Evolutionary conservation across 1,140 invertebrate genomes (phyloP), one percentile per base, ranked within the genome.

Genomic region (Portunus trituberculatus): DNA sequence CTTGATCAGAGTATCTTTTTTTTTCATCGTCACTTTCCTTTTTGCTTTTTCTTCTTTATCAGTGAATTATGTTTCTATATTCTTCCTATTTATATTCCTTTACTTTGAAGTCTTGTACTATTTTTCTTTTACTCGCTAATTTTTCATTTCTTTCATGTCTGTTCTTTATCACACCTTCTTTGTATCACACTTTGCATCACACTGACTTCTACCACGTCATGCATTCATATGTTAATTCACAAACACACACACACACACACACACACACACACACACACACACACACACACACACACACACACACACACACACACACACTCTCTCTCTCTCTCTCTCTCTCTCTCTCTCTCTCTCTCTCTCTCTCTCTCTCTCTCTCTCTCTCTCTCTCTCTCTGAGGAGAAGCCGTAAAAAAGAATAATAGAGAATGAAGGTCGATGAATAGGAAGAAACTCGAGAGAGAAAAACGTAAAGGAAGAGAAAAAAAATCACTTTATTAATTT

Each of bases 301-400:
- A 28, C 20, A 39, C 29, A 10, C 32, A 67, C 46, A 6, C 32
- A 67, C 32, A 12, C n/a, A 16, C 67, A 39, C 31, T 76, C 25
- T 29, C 29, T 32, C 59, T 76, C n/a, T 82, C 91, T 76, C n/a
- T 88, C 46, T 46, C 86, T 88, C 52, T 59, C 52, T 59, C 52
- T 59, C 52, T 59, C 52, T 59, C 52, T 59, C 52, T 59, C 52
- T 59, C 52, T 59, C 52, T 59, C 52, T 59, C 52, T 59, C 52
- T 59, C 52, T 59, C 52, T 59, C 20, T 59, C 20, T 76, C 67
- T 76, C 67, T 76, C 67, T 76, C 67, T 76, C n/a, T 76, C 67
- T 76, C 67, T 76, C n/a, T 20, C n/a, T 20, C n/a, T 76, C 25
- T 76, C 25, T 76, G 52, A 59, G 10, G 52, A 59, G 20, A 59